Percentiles rank a stretch among this genome's conserved stretches.
These are phyloP conservation scores for Chaetodon trifasciatus DNA, from an alignment of 2,797 vertebrate genomes.

Conservation along the genomic window DNA sequence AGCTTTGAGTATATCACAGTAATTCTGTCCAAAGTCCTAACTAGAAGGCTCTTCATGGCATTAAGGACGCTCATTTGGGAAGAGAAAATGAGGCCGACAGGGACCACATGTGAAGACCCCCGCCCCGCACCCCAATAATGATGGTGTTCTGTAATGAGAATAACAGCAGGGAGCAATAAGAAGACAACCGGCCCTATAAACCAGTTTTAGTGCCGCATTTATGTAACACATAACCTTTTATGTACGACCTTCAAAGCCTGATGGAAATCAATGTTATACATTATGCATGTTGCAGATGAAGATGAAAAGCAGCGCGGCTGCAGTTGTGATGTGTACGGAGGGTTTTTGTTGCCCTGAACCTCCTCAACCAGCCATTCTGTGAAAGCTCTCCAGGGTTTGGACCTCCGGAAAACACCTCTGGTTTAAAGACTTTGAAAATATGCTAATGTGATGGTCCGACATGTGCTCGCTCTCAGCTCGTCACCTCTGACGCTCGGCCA, in stretches of 20 bases:
- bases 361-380: not conserved
- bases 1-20: not conserved
- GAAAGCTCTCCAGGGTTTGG: not conserved
- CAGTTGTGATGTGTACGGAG: not conserved
- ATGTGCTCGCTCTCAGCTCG: too few species aligned
- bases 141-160: constrained; percentile 10
- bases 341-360: constrained; percentile 12
- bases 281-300: constrained; percentile 61
- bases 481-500: too few species aligned
- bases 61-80: not conserved
- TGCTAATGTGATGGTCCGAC: not conserved
- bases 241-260: constrained; percentile 60
- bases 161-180: constrained; percentile 32
- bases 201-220: constrained; percentile 39
- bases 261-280: constrained; percentile 52
- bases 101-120: constrained; percentile 24
- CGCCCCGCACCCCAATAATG: not conserved
- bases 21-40: not conserved
- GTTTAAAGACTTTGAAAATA: not conserved
- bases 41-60: not conserved
- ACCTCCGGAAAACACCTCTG: not conserved
- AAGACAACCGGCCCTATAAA: constrained; percentile 31
- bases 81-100: constrained; percentile 28
- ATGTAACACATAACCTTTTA: constrained; percentile 53
- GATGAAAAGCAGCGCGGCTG: constrained; percentile 40